Evolutionary conservation across 2,888 invertebrate species (phyloP).

Genomic region (Leptopilina myrica): DNA sequence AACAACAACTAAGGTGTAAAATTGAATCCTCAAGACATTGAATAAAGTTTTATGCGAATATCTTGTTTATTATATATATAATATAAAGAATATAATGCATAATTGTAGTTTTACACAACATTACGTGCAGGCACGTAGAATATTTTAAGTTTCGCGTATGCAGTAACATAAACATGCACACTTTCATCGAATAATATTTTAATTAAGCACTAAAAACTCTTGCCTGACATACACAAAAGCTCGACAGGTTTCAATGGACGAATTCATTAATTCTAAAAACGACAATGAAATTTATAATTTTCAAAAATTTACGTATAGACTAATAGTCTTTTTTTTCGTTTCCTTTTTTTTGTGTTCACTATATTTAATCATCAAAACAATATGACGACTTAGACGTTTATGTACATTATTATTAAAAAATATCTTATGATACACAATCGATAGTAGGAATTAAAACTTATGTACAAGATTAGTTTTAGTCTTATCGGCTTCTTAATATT

Average conservation of each 20-base stretch:
- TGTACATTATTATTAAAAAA: conserved; percentile 48
- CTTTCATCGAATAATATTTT: conserved; percentile 41
- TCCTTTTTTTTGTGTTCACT: neutral
- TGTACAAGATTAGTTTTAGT: conserved; percentile 44
- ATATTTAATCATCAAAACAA: conserved; percentile 26
- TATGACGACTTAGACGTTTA: conserved; percentile 45
- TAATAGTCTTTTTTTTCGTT: neutral
- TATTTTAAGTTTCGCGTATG: conserved; percentile 52
- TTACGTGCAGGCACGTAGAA: conserved; percentile 65
- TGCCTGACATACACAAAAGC: conserved; percentile 69
- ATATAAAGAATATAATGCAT: conserved; percentile 71
- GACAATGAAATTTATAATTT: conserved; percentile 40
- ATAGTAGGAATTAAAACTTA: conserved; percentile 45
- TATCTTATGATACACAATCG: conserved; percentile 50
- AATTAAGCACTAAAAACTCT: conserved; percentile 48
- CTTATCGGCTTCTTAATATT: conserved; percentile 28
- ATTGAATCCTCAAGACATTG: neutral
- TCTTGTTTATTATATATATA: conserved; percentile 57
- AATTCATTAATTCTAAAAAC: conserved; percentile 60
- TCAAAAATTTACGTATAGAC: conserved; percentile 16
- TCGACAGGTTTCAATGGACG: conserved; percentile 74
- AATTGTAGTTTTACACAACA: conserved; percentile 67
- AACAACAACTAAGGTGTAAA: too few species aligned
- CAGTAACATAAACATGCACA: conserved; percentile 53
- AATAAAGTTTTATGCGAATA: conserved; percentile 14